Evolutionary conservation across 2,797 vertebrate genomes (phyloP).

Genomic region (Manis javanica): DNA sequence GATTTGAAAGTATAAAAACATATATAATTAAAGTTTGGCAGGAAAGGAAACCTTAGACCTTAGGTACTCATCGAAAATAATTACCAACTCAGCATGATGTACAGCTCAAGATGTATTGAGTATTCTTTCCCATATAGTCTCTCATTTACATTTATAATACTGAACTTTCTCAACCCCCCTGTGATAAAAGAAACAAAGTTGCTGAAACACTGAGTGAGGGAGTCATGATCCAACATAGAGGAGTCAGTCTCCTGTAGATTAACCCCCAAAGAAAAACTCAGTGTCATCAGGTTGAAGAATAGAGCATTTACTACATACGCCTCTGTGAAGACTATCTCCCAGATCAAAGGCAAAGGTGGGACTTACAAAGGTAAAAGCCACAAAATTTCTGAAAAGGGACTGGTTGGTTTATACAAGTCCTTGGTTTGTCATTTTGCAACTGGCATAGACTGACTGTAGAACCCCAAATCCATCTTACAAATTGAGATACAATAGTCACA

Average conservation of each 20-base stretch:
- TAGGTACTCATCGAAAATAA: constrained; percentile 44
- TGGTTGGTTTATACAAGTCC: background rate
- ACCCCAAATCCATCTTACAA: background rate
- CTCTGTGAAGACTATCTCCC: background rate
- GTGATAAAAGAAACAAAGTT: constrained; percentile 51
- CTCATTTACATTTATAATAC: background rate
- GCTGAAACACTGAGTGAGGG: background rate
- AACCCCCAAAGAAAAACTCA: constrained; percentile 9
- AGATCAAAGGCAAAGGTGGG: background rate
- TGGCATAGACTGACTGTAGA: background rate
- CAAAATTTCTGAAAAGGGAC: background rate
- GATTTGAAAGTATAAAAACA: background rate
- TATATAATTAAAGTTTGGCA: background rate
- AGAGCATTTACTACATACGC: background rate
- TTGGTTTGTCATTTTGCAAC: constrained; percentile 30
- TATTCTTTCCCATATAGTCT: background rate
- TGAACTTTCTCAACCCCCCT: background rate
- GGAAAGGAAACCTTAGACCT: constrained; percentile 10
- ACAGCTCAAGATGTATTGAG: background rate
- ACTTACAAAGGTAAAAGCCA: constrained; percentile 9
- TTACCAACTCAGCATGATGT: constrained; percentile 17
- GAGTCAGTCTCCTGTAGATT: background rate
- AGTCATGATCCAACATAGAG: background rate
- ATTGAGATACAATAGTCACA: background rate
- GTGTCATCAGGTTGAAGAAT: constrained; percentile 20